phyloP scores from a whole-genome alignment of 2,113 vertebrate genomes.

The Dromaius novaehollandiae region DNA sequence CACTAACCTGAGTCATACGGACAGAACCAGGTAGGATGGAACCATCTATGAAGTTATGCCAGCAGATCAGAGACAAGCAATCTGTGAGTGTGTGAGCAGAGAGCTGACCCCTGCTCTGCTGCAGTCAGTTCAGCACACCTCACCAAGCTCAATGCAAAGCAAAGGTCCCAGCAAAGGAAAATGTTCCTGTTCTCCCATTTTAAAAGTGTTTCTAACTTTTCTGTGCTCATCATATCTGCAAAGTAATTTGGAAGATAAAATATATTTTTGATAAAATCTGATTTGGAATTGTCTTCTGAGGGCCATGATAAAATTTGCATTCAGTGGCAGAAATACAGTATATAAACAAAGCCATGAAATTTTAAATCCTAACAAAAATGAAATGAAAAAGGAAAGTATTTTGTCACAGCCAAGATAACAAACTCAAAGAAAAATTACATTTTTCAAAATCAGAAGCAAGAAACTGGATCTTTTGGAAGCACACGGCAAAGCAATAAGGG shows the following conservation, averaged over 20 bases:
- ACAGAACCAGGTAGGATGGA: neutral
- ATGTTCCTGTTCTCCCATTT: neutral
- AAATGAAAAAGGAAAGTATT: neutral
- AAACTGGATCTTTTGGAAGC: neutral
- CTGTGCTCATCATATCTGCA: neutral
- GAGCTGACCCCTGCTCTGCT: neutral
- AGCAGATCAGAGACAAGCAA: neutral
- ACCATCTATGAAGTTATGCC: rapidly evolving
- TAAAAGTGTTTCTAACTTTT: neutral
- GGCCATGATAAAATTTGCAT: neutral
- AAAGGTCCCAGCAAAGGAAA: neutral
- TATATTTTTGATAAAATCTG: neutral
- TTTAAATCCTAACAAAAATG: neutral
- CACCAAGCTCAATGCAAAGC: neutral
- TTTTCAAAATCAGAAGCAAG: neutral
- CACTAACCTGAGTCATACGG: neutral
- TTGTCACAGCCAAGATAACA: neutral
- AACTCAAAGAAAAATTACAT: neutral
- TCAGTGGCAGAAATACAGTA: neutral
- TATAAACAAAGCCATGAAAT: neutral
- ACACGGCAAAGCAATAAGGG: neutral
- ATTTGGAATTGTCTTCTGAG: neutral
- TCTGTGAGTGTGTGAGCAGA: neutral
- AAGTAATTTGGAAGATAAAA: neutral
- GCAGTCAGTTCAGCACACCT: neutral